Percentiles rank a stretch among this genome's conserved stretches.
Conservation (phyloP, 2,113 vertebrate species). For the Platichthys flesus region DNA sequence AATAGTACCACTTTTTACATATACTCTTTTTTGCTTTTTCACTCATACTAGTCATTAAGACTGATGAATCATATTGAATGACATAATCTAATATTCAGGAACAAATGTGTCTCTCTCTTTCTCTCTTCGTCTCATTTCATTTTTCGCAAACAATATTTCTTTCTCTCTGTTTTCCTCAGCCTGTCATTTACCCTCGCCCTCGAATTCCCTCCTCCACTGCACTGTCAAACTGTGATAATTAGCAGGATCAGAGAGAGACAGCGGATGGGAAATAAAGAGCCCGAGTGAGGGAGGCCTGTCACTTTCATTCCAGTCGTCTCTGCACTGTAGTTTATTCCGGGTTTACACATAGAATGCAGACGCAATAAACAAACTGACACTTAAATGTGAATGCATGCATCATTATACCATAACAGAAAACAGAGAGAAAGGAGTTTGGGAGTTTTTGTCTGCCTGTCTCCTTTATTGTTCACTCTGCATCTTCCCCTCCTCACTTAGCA, state of each 20-base stretch:
- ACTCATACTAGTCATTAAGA: too few relatives aligned
- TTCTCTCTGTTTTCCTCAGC: conserved; percentile 18
- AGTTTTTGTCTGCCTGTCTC: neutral
- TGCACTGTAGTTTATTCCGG: neutral
- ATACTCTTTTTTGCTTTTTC: too few relatives aligned
- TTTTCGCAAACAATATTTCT: conserved; percentile 34
- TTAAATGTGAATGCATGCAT: conserved; percentile 16
- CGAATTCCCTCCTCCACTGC: conserved; percentile 46
- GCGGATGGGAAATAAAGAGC: conserved; percentile 36
- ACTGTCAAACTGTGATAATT: conserved; percentile 69
- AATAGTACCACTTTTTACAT: neutral
- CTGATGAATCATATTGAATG: neutral
- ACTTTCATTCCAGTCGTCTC: conserved; percentile 42
- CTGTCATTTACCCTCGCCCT: conserved; percentile 16
- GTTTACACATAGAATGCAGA: conserved; percentile 11
- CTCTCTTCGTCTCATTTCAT: conserved; percentile 31
- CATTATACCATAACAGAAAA: conserved; percentile 17
- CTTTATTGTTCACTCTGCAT: conserved; percentile 11
- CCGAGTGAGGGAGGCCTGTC: conserved; percentile 57
- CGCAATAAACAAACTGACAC: conserved; percentile 31
- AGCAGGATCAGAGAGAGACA: conserved; percentile 58
- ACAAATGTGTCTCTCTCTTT: neutral
- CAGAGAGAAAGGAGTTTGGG: neutral
- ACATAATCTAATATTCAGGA: neutral
- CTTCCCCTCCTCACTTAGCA: conserved; percentile 28